Base-by-base conservation (phyloP, 2,888 invertebrate genomes). In the Yponomeuta evonymella region DNA sequence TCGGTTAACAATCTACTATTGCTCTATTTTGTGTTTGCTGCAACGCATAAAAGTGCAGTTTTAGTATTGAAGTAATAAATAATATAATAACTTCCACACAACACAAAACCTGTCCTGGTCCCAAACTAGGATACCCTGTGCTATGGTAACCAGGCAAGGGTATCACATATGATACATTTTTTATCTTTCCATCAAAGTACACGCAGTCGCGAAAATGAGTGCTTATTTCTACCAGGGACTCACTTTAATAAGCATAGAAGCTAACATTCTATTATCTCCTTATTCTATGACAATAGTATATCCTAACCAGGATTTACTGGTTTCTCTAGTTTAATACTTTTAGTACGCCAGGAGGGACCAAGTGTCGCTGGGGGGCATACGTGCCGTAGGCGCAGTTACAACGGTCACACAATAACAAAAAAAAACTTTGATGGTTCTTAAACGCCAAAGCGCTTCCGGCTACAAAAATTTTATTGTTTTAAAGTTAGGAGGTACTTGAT, bases 401-500 rank as follows among this genome's bases (percentile, higher is more conserved):
- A 36, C 36, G 66, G 10, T 66, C 66, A 10, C 36, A 68, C 2
- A 8, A 43, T 43, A 67, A 43, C 33, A 67, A 67, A 33, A 43
- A 23, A 68, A 48, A 68, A 30, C 51, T 51, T 68, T 51, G 67
- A 51, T 68, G 62, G 36, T 36, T 62, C 62, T 63, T 63, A 30
- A 62, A 69, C 33, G 33, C 11, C 15, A 43, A 71, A 71, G 71
- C 62, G 69, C 70, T 70, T 73, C 71, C 72, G 72, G 72, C 30
- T 66, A 65, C 43, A 36, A 66, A 33, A 69, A n/a, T 11, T 69
- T 63, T 69, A 63, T 63, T 63, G 69, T 69, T 69, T 69, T 29
- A 9, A 29, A 36, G n/a, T 67, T 43, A 36, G 15, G 6, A 15
- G 36, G 36, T 43, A 67, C 33, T 36, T n/a, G 12, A 67, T 6